A percentile compares a stretch with the other conserved stretches of the same genome.
Conservation (phyloP, 2,797 vertebrate genomes). For the Myripristis murdjan region DNA sequence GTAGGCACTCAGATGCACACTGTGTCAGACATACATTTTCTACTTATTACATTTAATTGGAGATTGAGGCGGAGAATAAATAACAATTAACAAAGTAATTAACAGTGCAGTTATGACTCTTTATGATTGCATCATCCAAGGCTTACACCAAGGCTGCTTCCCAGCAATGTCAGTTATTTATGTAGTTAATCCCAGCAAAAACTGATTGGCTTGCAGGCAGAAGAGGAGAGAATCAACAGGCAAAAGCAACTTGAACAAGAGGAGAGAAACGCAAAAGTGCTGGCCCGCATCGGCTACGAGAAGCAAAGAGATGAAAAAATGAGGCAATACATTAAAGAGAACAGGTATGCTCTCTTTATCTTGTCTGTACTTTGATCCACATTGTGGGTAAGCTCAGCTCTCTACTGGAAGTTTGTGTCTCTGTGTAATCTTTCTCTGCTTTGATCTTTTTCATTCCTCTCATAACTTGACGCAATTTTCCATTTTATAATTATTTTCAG, state of each 20-base stretch:
- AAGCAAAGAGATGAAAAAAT: constrained; percentile 90
- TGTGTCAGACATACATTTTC: too few relatives aligned
- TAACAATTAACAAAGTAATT: too few relatives aligned
- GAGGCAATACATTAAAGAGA: constrained; percentile 90
- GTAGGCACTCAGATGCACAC: too few relatives aligned
- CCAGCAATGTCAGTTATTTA: too few relatives aligned
- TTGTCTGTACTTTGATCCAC: not conserved
- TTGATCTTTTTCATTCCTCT: not conserved
- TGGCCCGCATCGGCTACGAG: constrained; percentile 86
- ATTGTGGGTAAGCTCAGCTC: not conserved
- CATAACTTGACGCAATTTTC: not conserved
- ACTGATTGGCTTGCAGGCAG: constrained; percentile 78
- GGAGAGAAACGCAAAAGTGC: constrained; percentile 88
- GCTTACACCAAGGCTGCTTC: too few relatives aligned
- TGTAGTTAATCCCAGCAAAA: not conserved
- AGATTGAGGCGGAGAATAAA: too few relatives aligned
- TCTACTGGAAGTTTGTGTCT: not conserved
- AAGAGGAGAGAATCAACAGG: constrained; percentile 80
- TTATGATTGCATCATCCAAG: too few relatives aligned
- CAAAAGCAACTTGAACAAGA: constrained; percentile 87
- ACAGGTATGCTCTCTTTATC: constrained; percentile 85
- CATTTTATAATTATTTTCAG: constrained; percentile 75
- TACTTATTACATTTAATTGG: too few relatives aligned
- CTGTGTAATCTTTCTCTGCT: not conserved
- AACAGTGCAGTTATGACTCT: too few relatives aligned